Evolutionary conservation across 2,797 vertebrate genomes (phyloP).

Genomic region (Ctenosaura bakeri): DNA sequence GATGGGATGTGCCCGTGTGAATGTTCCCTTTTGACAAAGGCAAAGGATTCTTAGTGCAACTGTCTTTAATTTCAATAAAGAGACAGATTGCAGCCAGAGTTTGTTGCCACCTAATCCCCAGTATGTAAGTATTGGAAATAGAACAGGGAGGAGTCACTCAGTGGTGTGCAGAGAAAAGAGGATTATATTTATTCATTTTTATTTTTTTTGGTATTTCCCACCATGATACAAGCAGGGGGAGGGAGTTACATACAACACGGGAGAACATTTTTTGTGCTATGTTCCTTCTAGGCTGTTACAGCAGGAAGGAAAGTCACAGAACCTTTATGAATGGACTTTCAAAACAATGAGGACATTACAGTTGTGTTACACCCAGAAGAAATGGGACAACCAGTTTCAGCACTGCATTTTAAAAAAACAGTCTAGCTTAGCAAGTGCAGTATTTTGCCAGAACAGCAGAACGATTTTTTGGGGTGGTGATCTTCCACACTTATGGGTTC

Average conservation of each 20-base stretch:
- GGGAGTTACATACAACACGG: neutral
- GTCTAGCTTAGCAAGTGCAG: neutral
- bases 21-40: neutral
- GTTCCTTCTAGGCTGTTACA: neutral
- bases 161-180: neutral
- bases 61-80: neutral
- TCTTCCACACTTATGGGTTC: neutral
- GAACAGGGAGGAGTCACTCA: neutral
- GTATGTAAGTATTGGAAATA: neutral
- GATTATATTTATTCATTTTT: neutral
- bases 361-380: neutral
- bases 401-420: neutral
- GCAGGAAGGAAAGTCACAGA: neutral
- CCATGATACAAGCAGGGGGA: neutral
- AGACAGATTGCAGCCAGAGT: neutral
- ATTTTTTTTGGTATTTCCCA: neutral
- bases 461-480: neutral
- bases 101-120: neutral
- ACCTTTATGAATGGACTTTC: neutral
- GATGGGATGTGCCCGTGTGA: neutral
- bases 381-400: neutral
- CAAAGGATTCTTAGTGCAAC: neutral
- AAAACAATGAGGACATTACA: neutral
- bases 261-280: neutral
- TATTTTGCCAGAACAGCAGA: neutral